Percentiles rank a stretch among this genome's conserved stretches.
Evolutionary conservation across 53 echinoderm and acorn worm species (phyloP).

Genomic region (Actinopyga echinites): DNA sequence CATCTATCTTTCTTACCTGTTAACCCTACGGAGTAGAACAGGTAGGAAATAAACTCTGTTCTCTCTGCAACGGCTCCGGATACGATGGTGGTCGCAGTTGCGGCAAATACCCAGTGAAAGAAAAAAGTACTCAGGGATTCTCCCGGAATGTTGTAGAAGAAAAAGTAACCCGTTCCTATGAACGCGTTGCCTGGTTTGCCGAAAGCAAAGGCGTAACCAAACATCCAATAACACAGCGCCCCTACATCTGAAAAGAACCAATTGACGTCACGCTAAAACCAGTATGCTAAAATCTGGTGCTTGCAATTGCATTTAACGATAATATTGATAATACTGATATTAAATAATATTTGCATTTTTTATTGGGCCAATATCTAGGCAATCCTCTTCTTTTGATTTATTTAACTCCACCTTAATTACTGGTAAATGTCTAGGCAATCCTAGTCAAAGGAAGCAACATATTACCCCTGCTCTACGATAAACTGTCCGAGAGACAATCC

Average conservation of each 20-base stretch:
- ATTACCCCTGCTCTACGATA: no score
- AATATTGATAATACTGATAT: no score
- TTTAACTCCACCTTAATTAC: background rate
- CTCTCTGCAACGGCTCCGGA: conserved; percentile 89
- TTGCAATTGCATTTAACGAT: background rate
- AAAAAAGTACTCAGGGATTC: conserved; percentile 62
- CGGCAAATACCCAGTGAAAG: conserved; percentile 93
- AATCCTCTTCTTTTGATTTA: background rate
- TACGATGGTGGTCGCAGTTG: conserved; percentile 92
- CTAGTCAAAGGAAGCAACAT: background rate
- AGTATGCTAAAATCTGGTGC: background rate
- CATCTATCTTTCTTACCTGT: conserved; percentile 54
- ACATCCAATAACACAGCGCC: conserved; percentile 76
- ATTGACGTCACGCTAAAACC: background rate
- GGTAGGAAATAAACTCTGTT: conserved; percentile 80
- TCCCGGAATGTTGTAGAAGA: conserved; percentile 66
- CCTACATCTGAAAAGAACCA: conserved; percentile 63
- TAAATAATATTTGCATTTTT: no score
- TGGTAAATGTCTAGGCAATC: background rate
- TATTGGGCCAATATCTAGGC: no score
- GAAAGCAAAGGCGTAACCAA: conserved; percentile 92
- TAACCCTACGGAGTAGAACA: conserved; percentile 71
- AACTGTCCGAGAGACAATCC: no score
- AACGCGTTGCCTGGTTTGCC: conserved; percentile 71
- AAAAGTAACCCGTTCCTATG: conserved; percentile 79